These are phyloP conservation scores for Chamaea fasciata DNA, from an alignment of 2,113 vertebrate species.

Conservation along the genomic window DNA sequence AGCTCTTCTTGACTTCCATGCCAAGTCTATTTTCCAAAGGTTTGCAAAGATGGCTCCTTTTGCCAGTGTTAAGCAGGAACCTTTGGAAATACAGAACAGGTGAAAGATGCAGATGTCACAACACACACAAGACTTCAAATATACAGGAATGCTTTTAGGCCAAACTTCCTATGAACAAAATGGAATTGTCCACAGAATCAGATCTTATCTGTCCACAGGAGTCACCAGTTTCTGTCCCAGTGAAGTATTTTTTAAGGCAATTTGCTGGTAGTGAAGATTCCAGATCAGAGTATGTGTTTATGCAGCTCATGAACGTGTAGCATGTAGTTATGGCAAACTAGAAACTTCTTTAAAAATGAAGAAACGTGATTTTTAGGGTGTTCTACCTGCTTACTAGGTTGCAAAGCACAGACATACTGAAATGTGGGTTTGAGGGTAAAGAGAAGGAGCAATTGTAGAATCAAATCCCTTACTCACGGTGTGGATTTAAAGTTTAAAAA, in stretches of 20 bases:
- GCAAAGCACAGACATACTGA: not conserved
- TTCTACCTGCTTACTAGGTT: not conserved
- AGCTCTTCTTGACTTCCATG: not conserved
- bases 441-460: not conserved
- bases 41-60: not conserved
- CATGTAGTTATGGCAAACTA: not conserved
- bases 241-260: not conserved
- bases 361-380: not conserved
- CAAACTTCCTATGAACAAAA: not conserved
- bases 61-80: not conserved
- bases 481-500: not conserved
- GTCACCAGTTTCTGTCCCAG: not conserved
- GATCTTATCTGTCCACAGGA: not conserved
- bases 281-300: rapidly evolving
- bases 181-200: not conserved
- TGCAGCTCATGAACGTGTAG: not conserved
- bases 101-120: not conserved
- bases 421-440: not conserved
- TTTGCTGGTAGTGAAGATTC: not conserved
- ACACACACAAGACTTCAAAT: not conserved
- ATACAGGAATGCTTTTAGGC: not conserved
- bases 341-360: not conserved
- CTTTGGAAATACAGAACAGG: not conserved
- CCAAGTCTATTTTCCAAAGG: not conserved
- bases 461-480: not conserved